Evolutionary conservation across 2,888 invertebrate species (phyloP), one percentile per base, ranked within the genome.

Genomic region (Drosophila nr. perissopoda): DNA sequence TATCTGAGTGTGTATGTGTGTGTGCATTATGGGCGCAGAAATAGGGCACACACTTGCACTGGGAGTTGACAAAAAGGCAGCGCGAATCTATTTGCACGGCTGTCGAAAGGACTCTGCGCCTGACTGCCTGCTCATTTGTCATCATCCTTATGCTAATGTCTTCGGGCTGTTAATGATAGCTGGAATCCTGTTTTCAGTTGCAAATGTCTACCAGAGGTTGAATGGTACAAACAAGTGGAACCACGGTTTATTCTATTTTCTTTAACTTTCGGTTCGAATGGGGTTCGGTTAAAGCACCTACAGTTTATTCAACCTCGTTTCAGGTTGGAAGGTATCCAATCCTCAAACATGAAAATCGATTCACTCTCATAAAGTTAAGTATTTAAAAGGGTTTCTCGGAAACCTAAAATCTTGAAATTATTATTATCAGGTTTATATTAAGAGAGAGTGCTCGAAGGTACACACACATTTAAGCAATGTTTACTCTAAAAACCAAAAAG

Each of bases 111-210:
- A 62, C 66, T 56, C 67, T 31, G 71, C 78, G 69, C 72, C 70
- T 73, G 67, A 33, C 71, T 76, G 76, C 66, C 63, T 54, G 65
- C 68, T 72, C 89, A 87, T 89, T 89, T 86, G 85, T 86, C 85
- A 89, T 87, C 74, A 76, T 84, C 73, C 72, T 76, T 82, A 82
- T 87, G 87, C 73, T 84, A 87, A 86, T 86, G 85, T 78, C 80
- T 69, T 78, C 33, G 52, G 75, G 63, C 71, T 84, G 70, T 73
- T 77, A 87, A 76, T 77, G 79, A 73, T 59, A 56, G 45, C 68
- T 40, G 33, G 21, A 27, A 57, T 33, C 13, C 42, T 11, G 52
- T 21, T 29, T 27, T 8, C 1, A 48, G n/a, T 33, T 29, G 34
- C 34, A 36, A 53, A 25, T 63, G 45, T 31, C n/a, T 45, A 29